These are phyloP conservation scores for Protobothrops mucrosquamatus DNA, from an alignment of 2,113 vertebrate genomes.

Conservation along the genomic window DNA sequence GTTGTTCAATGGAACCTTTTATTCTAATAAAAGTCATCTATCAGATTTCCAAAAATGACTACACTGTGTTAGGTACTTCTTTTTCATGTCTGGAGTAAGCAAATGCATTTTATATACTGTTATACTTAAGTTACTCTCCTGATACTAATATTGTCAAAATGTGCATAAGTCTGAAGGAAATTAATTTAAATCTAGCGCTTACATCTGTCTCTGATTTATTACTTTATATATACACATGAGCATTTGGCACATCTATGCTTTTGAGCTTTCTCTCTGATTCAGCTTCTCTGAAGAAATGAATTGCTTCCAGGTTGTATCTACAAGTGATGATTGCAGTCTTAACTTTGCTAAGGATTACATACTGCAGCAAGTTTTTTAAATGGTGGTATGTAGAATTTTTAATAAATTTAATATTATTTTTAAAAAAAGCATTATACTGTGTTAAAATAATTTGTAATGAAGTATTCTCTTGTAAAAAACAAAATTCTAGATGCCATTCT, in stretches of 20 bases:
- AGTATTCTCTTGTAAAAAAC: not conserved
- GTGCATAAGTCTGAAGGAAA: accelerated
- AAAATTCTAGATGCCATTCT: not conserved
- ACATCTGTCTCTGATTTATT: not conserved
- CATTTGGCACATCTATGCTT: not conserved
- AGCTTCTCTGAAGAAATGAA: not conserved
- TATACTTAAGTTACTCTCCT: not conserved
- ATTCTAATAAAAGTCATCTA: constrained; percentile 3
- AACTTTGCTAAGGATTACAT: not conserved
- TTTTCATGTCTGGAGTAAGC: not conserved
- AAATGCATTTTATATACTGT: not conserved
- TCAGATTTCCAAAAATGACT: not conserved
- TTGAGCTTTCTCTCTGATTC: not conserved
- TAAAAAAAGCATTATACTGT: not conserved
- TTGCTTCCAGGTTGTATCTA: not conserved
- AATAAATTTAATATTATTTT: not conserved
- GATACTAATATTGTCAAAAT: not conserved
- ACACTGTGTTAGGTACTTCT: not conserved
- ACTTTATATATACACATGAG: not conserved
- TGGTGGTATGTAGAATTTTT: not conserved
- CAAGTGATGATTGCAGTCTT: not conserved
- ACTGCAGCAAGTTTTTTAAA: not conserved
- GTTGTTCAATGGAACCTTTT: not conserved
- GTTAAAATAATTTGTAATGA: not conserved
- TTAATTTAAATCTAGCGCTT: not conserved